phyloP scores from a whole-genome alignment of 2,113 vertebrate species.

The Myodes glareolus region DNA sequence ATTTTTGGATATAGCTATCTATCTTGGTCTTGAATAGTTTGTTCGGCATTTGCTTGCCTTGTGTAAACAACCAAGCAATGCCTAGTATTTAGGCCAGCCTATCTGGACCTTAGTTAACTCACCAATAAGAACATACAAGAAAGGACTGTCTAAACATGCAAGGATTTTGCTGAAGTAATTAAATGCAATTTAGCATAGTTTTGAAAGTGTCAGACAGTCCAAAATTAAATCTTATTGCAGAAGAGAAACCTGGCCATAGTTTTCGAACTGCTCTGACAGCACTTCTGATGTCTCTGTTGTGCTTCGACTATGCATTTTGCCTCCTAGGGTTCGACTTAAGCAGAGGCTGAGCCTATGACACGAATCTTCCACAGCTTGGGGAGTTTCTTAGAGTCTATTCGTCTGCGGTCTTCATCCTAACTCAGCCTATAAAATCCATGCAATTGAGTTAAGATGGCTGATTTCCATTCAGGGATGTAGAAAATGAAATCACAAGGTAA shows the following conservation, averaged over 20 bases:
- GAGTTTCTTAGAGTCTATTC: neutral
- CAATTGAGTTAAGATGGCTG: constrained; percentile 32
- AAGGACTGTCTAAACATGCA: neutral
- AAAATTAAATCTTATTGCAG: neutral
- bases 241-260: neutral
- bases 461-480: constrained; percentile 40
- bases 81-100: neutral
- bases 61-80: neutral
- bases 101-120: neutral
- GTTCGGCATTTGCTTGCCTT: neutral
- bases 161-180: neutral
- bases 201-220: neutral
- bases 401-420: neutral
- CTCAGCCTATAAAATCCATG: neutral
- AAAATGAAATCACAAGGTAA: constrained; percentile 9
- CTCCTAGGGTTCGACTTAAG: neutral
- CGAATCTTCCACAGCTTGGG: neutral
- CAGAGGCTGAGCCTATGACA: neutral
- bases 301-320: neutral
- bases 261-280: rapidly evolving
- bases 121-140: neutral
- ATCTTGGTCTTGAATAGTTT: neutral
- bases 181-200: neutral
- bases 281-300: neutral
- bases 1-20: neutral